Conservation (phyloP, 2,888 invertebrate species). For the Plutella xylostella region DNA sequence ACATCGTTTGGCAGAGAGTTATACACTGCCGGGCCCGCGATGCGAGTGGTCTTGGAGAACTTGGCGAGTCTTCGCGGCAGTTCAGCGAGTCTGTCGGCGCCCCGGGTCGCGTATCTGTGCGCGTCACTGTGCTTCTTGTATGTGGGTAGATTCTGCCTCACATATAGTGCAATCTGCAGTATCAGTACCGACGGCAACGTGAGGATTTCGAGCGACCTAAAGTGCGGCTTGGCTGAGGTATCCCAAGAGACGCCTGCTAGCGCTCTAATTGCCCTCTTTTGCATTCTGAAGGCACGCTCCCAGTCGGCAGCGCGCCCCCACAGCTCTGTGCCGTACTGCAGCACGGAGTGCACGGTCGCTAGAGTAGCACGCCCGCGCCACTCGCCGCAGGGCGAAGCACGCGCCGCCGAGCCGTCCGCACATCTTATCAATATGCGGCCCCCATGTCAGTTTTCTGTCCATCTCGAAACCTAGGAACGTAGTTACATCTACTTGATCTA, state of each 20-base stretch:
- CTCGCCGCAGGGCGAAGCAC: constrained; percentile 9
- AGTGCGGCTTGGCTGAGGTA: background rate
- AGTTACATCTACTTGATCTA: background rate
- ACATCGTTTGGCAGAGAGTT: no score
- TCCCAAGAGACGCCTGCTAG: background rate
- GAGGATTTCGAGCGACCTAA: background rate
- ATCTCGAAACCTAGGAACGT: constrained; percentile 8
- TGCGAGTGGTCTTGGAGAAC: no score
- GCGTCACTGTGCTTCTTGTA: background rate
- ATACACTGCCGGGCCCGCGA: no score
- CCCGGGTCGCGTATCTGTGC: background rate
- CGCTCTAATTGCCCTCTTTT: constrained; percentile 4
- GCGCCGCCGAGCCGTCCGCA: constrained; percentile 3
- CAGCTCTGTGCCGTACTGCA: constrained; percentile 7
- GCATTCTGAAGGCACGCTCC: constrained; percentile 10
- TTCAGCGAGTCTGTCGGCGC: no score
- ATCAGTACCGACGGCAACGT: background rate
- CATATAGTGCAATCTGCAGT: background rate
- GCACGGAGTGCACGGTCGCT: constrained; percentile 10
- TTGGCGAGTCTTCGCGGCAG: no score
- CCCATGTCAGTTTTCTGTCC: constrained; percentile 8
- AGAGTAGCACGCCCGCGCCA: constrained; percentile 7
- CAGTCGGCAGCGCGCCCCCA: no score
- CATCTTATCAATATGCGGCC: constrained; percentile 3
- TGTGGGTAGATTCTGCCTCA: background rate